phyloP scores from a whole-genome alignment of 2,888 invertebrate species.

The Pilophorus perplexus region DNA sequence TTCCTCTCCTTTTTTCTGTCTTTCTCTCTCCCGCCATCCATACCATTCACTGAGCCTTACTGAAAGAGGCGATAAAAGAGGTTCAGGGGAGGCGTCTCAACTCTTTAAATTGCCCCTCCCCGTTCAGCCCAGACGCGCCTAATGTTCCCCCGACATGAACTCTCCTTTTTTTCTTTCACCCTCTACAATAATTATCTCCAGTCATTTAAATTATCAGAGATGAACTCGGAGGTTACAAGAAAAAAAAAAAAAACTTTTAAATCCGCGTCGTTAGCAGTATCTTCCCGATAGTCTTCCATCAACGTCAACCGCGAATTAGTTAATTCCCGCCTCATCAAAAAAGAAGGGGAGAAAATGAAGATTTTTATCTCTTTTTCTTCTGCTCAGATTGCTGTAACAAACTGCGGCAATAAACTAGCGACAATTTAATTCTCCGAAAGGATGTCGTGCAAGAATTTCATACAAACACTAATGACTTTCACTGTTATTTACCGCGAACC shows the following conservation, averaged over 20 bases:
- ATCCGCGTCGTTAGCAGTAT: conserved; percentile 1
- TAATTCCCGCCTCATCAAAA: conserved; percentile 15
- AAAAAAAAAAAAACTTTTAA: background rate
- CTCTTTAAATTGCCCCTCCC: conserved; percentile 26
- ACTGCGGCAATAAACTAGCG: too few relatives aligned
- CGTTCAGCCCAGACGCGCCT: conserved; percentile 2
- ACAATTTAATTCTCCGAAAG: too few relatives aligned
- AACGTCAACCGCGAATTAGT: conserved; percentile 29
- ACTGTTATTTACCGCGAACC: too few relatives aligned
- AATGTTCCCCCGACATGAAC: conserved; percentile 33
- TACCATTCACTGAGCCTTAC: conserved; percentile 2
- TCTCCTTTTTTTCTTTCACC: background rate
- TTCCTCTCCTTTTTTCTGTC: too few relatives aligned
- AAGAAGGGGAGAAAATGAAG: background rate
- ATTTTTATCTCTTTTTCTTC: too few relatives aligned
- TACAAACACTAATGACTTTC: too few relatives aligned
- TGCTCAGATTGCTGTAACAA: too few relatives aligned
- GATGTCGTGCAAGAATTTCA: too few relatives aligned
- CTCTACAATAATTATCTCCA: conserved; percentile 14
- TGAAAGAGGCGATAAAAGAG: background rate
- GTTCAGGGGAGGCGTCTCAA: background rate
- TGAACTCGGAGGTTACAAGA: background rate
- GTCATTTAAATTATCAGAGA: background rate
- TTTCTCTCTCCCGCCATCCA: background rate
- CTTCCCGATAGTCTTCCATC: conserved; percentile 23